These are phyloP conservation scores for Oscheius sp. DNA, from an alignment of 2,888 invertebrate species.

Conservation along the genomic window DNA sequence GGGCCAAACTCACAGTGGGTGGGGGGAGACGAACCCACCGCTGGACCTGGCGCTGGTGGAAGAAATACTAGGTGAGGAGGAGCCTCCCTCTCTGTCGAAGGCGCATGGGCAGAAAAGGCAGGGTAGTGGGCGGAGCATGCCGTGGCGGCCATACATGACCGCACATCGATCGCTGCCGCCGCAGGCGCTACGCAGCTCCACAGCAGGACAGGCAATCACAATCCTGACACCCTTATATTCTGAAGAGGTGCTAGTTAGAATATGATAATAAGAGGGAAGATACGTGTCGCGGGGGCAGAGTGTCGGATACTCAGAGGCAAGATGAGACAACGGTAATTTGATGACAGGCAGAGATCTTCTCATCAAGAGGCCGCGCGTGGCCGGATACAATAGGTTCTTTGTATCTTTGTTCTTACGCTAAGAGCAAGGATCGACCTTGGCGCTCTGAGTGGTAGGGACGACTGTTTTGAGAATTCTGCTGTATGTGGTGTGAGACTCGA, in stretches of 20 bases:
- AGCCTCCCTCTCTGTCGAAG: constrained; percentile 35
- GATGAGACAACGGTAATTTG: not conserved
- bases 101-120: constrained; percentile 46
- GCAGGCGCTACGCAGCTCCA: constrained; percentile 25
- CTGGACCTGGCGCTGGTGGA: constrained; percentile 31
- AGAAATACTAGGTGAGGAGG: constrained; percentile 50
- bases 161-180: constrained; percentile 43
- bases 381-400: constrained; percentile 23
- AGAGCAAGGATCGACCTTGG: constrained; percentile 30
- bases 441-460: not conserved
- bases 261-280: too few relatives aligned
- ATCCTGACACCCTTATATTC: constrained; percentile 8
- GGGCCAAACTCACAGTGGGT: constrained; percentile 21
- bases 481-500: constrained; percentile 2
- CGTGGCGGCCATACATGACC: constrained; percentile 50
- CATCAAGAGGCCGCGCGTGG: constrained; percentile 26
- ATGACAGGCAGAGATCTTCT: constrained; percentile 4
- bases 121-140: constrained; percentile 45
- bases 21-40: constrained; percentile 12
- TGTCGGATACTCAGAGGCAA: not conserved
- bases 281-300: not conserved
- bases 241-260: too few relatives aligned
- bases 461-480: constrained; percentile 18
- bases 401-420: constrained; percentile 31
- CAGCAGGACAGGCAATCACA: constrained; percentile 22